Conservation (phyloP, 2,113 vertebrate genomes). For the Actinemys pallida region DNA sequence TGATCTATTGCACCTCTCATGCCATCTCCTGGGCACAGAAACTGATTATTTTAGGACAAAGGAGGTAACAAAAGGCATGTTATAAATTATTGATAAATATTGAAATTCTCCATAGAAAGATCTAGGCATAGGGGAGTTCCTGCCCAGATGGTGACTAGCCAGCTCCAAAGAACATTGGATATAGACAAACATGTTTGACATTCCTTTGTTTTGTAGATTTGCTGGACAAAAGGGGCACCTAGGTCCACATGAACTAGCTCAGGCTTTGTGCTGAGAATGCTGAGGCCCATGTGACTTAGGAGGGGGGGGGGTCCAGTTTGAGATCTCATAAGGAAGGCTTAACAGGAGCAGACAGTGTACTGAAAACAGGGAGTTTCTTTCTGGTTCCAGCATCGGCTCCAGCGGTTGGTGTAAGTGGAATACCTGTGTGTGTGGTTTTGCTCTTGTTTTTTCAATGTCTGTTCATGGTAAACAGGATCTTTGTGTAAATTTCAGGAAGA, state of each 20-base stretch:
- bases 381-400: background rate
- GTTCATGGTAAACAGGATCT: background rate
- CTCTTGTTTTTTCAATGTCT: background rate
- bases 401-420: fast-evolving
- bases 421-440: background rate
- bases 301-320: background rate
- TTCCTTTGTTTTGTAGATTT: background rate
- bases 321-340: background rate
- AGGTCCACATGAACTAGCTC: background rate
- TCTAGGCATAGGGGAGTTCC: background rate
- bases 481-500: background rate
- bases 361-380: background rate
- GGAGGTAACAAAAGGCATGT: background rate
- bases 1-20: background rate
- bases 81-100: background rate
- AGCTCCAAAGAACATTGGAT: background rate
- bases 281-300: background rate
- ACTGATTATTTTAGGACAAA: background rate
- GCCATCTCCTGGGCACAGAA: background rate
- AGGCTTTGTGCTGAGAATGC: background rate
- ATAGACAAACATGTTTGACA: background rate
- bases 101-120: background rate
- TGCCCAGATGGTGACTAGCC: background rate
- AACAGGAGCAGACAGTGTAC: background rate
- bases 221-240: background rate